These are phyloP conservation scores for Pogoniulus pusillus DNA, from an alignment of 2,797 vertebrate genomes.

Conservation along the genomic window DNA sequence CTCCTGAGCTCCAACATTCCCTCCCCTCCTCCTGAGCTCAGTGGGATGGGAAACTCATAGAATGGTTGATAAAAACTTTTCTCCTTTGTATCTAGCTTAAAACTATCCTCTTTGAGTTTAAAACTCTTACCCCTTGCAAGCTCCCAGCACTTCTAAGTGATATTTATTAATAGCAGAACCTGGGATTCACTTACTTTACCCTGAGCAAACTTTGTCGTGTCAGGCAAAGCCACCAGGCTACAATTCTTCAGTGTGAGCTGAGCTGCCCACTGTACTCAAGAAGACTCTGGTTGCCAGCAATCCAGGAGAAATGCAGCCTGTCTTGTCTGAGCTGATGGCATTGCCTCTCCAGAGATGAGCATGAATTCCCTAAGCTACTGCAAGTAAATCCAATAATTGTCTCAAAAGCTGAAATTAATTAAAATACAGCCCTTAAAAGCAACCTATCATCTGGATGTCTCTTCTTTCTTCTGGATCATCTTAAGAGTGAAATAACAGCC, in stretches of 20 bases:
- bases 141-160: background rate
- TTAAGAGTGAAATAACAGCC: conserved; percentile 34
- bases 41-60: background rate
- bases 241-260: background rate
- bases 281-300: background rate
- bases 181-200: background rate
- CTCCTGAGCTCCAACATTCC: background rate
- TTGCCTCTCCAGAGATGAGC: background rate
- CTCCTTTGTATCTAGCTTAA: too few species aligned
- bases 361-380: background rate
- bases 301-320: background rate
- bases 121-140: too few species aligned
- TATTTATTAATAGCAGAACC: background rate
- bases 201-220: background rate
- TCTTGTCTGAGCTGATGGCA: background rate
- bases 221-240: background rate
- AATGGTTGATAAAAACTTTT: too few species aligned
- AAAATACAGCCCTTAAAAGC: conserved; percentile 28
- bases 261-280: background rate
- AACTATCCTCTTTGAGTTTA: too few species aligned
- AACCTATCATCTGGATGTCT: background rate
- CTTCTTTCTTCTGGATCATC: conserved; percentile 33
- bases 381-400: conserved; percentile 39
- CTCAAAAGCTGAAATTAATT: conserved; percentile 51
- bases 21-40: background rate